phyloP scores from a whole-genome alignment of 37 sponge, comb jelly and placozoan genomes.

The Spongilla lacustris region DNA sequence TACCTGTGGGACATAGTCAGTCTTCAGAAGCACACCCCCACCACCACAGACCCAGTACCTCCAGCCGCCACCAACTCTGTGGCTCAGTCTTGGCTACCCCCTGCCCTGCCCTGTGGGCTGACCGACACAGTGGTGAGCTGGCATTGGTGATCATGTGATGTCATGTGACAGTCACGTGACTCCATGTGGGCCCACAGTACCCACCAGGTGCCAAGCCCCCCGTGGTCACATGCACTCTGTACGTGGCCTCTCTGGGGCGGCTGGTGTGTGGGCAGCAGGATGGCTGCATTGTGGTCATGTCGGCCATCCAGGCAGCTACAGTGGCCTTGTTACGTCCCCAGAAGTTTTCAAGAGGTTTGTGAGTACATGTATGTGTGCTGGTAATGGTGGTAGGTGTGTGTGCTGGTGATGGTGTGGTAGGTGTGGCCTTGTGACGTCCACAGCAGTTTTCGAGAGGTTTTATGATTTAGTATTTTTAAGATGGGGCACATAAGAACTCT shows the following conservation, averaged over 20 bases:
- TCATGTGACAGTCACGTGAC: too few relatives aligned
- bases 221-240: conserved; percentile 73
- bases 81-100: conserved; percentile 56
- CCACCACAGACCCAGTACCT: neutral
- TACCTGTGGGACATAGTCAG: conserved; percentile 39
- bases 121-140: conserved; percentile 61
- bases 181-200: too few relatives aligned
- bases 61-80: conserved; percentile 25
- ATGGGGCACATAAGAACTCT: too few relatives aligned
- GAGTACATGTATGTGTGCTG: neutral
- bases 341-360: conserved; percentile 51
- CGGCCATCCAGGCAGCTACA: conserved; percentile 76
- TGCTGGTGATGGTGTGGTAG: too few relatives aligned
- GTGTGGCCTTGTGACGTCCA: too few relatives aligned
- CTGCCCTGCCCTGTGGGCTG: conserved; percentile 62
- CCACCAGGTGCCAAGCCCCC: conserved; percentile 32
- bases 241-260: conserved; percentile 67
- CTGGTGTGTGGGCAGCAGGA: conserved; percentile 88
- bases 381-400: neutral
- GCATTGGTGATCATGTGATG: too few relatives aligned
- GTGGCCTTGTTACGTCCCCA: conserved; percentile 61
- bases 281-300: conserved; percentile 74
- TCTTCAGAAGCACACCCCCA: neutral
- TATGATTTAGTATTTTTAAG: too few relatives aligned
- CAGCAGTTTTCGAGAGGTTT: too few relatives aligned